phyloP scores from a whole-genome alignment of 2,113 vertebrate genomes.

The Phocoena sinus region DNA sequence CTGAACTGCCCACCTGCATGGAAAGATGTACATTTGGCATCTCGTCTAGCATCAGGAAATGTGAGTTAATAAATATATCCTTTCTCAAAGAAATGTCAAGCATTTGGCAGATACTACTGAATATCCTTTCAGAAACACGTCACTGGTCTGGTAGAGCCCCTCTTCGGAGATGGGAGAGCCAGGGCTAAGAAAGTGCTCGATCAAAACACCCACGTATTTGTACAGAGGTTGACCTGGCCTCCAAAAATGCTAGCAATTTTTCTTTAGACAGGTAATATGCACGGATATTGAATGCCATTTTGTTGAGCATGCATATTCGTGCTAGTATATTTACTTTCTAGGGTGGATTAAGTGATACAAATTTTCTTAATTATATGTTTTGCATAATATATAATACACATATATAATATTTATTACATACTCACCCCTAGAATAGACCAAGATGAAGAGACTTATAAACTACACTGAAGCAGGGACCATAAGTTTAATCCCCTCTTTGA shows the following conservation, averaged over 20 bases:
- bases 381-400: conserved; percentile 34
- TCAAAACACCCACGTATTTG: background rate
- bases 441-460: conserved; percentile 54
- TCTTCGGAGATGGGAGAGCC: background rate
- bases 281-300: background rate
- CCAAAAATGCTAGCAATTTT: background rate
- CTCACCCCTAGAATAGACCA: conserved; percentile 36
- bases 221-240: background rate
- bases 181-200: background rate
- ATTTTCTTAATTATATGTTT: conserved; percentile 61
- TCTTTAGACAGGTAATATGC: background rate
- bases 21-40: background rate
- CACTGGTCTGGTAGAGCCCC: background rate
- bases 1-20: background rate
- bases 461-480: background rate
- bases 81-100: conserved; percentile 25
- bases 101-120: background rate
- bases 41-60: background rate
- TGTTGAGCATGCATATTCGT: conserved; percentile 19
- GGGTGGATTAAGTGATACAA: conserved; percentile 47
- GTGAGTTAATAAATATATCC: background rate
- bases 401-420: conserved; percentile 50
- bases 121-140: background rate
- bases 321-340: conserved; percentile 41
- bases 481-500: conserved; percentile 13